phyloP scores from a whole-genome alignment of 2,797 vertebrate species.

The Pteropus rufus region DNA sequence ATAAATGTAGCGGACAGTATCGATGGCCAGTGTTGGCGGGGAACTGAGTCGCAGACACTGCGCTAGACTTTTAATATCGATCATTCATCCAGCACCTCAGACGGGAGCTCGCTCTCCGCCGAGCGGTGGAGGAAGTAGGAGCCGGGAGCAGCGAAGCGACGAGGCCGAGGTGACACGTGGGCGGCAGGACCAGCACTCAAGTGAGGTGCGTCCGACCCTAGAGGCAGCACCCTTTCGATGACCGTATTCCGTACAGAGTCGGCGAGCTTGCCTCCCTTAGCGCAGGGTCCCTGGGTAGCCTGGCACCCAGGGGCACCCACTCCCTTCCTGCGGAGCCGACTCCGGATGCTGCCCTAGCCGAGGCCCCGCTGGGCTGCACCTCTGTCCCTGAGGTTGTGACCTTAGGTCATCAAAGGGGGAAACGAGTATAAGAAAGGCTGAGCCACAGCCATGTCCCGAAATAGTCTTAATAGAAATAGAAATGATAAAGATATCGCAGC shows the following conservation, averaged over 20 bases:
- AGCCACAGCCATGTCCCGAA: background rate
- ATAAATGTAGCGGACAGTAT: background rate
- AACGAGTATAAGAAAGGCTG: background rate
- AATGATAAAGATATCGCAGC: background rate
- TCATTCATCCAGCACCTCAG: fast-evolving
- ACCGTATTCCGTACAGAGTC: fast-evolving
- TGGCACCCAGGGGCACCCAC: background rate
- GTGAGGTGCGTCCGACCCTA: background rate
- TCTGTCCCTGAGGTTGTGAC: fast-evolving
- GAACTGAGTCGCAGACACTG: fast-evolving
- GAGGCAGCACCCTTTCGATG: background rate
- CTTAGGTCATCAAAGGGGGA: background rate
- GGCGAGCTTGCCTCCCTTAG: background rate
- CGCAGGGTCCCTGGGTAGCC: no score
- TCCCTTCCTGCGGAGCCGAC: background rate
- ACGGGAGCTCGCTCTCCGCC: fast-evolving
- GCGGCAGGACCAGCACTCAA: fast-evolving
- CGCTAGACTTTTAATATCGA: background rate
- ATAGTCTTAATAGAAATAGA: background rate
- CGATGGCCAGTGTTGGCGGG: fast-evolving
- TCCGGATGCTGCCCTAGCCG: fast-evolving
- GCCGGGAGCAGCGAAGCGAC: no score
- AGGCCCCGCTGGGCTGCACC: background rate
- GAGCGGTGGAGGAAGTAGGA: background rate
- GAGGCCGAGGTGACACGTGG: no score